These are phyloP conservation scores for Scelioninae gen. 1 DNA, from an alignment of 2,888 invertebrate species.

Conservation along the genomic window DNA sequence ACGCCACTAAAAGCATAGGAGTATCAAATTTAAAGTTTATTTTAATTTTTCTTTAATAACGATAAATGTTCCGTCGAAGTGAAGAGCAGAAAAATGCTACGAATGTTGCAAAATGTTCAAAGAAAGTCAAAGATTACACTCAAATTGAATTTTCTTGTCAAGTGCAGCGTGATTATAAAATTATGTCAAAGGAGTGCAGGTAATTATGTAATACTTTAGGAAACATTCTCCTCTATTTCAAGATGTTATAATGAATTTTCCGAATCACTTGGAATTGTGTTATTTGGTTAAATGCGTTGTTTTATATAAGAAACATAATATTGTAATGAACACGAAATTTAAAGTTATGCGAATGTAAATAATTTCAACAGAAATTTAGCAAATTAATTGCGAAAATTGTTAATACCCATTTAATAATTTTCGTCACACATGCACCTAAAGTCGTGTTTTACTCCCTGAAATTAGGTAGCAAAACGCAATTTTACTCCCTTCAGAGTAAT, in stretches of 20 bases:
- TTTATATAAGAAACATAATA: background rate
- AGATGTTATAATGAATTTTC: conserved; percentile 13
- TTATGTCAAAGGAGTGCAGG: conserved; percentile 26
- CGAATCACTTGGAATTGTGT: conserved; percentile 12
- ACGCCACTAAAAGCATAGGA: conserved; percentile 25
- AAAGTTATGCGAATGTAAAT: too few relatives aligned
- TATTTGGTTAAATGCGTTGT: conserved; percentile 5
- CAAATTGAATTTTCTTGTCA: conserved; percentile 17
- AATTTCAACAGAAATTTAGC: too few relatives aligned
- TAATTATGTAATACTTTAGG: conserved; percentile 28
- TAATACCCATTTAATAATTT: too few relatives aligned
- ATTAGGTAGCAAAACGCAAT: too few relatives aligned
- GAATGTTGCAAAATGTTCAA: conserved; percentile 1
- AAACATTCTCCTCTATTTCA: conserved; percentile 11
- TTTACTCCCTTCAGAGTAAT: too few relatives aligned
- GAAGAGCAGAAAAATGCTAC: background rate
- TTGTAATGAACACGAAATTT: too few relatives aligned
- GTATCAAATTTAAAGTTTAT: conserved; percentile 39
- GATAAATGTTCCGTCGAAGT: background rate
- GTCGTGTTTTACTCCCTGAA: too few relatives aligned
- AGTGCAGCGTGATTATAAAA: conserved; percentile 18
- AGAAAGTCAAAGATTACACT: conserved; percentile 3
- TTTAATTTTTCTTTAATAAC: conserved; percentile 35
- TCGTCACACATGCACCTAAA: too few relatives aligned
- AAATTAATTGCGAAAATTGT: too few relatives aligned